phyloP scores from a whole-genome alignment of 2,113 vertebrate species.

The Pedionomus torquatus region DNA sequence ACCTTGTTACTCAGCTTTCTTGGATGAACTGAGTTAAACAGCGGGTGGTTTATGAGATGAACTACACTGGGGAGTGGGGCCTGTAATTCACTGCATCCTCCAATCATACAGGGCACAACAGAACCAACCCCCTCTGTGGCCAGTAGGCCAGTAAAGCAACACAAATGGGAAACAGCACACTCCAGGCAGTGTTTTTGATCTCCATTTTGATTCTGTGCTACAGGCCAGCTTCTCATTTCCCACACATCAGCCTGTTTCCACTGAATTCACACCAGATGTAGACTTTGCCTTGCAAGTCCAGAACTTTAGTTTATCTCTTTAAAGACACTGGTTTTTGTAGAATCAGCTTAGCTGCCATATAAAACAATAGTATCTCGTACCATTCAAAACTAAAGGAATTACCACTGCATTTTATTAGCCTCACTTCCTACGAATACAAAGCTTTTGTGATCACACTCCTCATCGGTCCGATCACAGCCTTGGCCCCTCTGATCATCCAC shows the following conservation, averaged over 20 bases:
- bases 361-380: neutral
- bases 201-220: neutral
- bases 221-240: neutral
- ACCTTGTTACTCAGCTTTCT: neutral
- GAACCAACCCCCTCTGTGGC: neutral
- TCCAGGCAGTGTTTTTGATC: neutral
- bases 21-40: neutral
- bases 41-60: neutral
- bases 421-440: neutral
- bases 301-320: neutral
- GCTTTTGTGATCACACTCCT: neutral
- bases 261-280: constrained; percentile 1
- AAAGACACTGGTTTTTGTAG: neutral
- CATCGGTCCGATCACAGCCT: neutral
- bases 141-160: neutral
- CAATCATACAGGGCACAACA: neutral
- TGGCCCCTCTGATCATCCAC: neutral
- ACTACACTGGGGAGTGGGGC: neutral
- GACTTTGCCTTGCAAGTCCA: neutral
- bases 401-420: neutral
- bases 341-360: neutral
- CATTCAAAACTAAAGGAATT: neutral
- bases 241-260: neutral
- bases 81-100: neutral
- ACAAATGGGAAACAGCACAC: neutral